These are phyloP conservation scores for Macrosteles quadrilineatus DNA, from an alignment of 1,140 invertebrate species.

Conservation along the genomic window DNA sequence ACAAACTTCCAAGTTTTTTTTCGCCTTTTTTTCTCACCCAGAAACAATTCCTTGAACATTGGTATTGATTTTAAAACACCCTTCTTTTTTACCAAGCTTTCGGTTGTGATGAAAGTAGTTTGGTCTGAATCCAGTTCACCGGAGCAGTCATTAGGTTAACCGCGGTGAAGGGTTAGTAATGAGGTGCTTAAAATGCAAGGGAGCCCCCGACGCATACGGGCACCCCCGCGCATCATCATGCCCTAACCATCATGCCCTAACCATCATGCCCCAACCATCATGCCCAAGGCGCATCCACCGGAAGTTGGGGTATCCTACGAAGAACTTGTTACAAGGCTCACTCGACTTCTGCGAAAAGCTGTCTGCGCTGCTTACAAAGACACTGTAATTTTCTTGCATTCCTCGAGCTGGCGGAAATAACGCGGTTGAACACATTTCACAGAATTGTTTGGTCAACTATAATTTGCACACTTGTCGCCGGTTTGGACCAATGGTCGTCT, in stretches of 20 bases:
- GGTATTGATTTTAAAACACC: no score
- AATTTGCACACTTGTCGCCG: not conserved
- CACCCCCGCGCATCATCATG: no score
- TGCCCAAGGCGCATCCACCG: no score
- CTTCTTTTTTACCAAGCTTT: no score
- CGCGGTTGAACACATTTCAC: not conserved
- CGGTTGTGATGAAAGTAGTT: no score
- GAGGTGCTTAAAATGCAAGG: constrained; percentile 22
- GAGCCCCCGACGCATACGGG: not conserved
- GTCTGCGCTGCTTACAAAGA: not conserved
- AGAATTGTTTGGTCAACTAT: constrained; percentile 21
- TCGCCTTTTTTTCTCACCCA: no score
- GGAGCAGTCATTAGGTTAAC: not conserved
- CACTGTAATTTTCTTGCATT: constrained; percentile 11
- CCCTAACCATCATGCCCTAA: no score
- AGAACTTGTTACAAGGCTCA: constrained; percentile 16
- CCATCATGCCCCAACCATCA: no score
- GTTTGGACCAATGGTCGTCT: no score
- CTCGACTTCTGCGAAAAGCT: constrained; percentile 9
- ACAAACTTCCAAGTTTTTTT: no score
- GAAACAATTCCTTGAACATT: no score
- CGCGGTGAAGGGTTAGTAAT: constrained; percentile 1
- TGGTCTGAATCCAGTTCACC: no score
- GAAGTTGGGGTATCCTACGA: not conserved
- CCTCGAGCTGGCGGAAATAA: constrained; percentile 6